Base-by-base conservation (phyloP, 2,113 vertebrate species). In the Clarias batrachus region DNA sequence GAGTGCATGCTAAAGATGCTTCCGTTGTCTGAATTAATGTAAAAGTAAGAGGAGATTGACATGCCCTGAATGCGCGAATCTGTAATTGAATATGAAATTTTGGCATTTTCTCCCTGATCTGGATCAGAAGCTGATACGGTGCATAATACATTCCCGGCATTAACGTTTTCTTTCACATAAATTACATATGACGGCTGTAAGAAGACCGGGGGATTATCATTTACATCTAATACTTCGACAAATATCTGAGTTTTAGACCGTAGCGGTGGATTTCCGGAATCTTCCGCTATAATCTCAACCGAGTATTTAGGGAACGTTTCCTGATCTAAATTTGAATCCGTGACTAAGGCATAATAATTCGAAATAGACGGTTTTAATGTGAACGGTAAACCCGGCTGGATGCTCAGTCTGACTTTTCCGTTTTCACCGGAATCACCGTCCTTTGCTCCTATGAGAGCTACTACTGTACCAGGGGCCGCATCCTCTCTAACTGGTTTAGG, bases 171-270 rank as follows among this genome's bases (percentile, higher is more conserved):
- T 3, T 85, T 90, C 11, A 96, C 87, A 27, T 91, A 90, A 12
- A 90, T 83, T 1, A 23, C 82, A 57, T 90, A 91, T 0, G 80
- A 87, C 1, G 82, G 27, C 14, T 92, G 91, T 9, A 92, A 89
- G 90, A 97, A 97, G 21, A 92, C 89, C 4, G 97, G 97, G 0
- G 93, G 89, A 0, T 97, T 97, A 88, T 97, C 96, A 9, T 97
- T 97, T 82, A 96, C 92, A 86, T 97, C 96, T 21, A 93, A 89
- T 21, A 97, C 86, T 57, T 89, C 90, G 84, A 97, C 90, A 5
- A 91, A 78, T 71, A 93, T 94, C 74, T 93, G 92, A 11, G 88
- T 93, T 77, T 93, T 94, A 11, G 97, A 93, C 0, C n/a, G 52
- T 27, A 78, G 76, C 3, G 93, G 90, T 0, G 96, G 96, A 80